Evolutionary conservation across 2,113 vertebrate species (phyloP).

Genomic region (Odocoileus hemionus): DNA sequence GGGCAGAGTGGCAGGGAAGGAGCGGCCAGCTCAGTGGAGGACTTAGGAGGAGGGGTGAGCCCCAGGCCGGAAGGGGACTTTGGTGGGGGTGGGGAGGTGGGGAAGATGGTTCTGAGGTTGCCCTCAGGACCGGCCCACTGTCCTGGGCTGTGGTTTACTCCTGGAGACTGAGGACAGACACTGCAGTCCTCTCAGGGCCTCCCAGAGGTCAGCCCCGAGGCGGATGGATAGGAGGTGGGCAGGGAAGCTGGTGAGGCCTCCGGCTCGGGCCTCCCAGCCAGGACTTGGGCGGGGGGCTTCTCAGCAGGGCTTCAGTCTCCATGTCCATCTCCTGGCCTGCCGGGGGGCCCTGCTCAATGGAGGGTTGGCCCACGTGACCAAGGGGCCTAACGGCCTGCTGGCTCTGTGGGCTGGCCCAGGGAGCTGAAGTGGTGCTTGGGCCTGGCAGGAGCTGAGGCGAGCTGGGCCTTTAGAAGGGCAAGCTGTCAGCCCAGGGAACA

Average conservation of each 20-base stretch:
- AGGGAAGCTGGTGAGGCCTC: not conserved
- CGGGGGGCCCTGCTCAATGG: not conserved
- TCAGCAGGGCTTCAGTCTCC: not conserved
- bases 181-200: not conserved
- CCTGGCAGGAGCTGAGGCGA: not conserved
- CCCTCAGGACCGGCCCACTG: not conserved
- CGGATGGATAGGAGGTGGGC: not conserved
- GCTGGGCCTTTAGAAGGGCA: not conserved
- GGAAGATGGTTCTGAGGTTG: not conserved
- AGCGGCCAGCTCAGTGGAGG: not conserved
- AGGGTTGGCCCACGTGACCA: not conserved
- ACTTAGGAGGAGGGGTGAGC: not conserved
- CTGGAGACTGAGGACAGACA: not conserved
- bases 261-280: not conserved
- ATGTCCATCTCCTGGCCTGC: not conserved
- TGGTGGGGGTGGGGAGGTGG: not conserved
- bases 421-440: not conserved
- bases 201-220: fast-evolving
- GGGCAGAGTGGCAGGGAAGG: not conserved
- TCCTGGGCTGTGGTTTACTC: not conserved
- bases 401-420: not conserved
- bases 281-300: not conserved
- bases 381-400: not conserved
- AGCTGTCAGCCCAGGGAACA: not conserved
- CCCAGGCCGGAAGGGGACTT: not conserved